These are phyloP conservation scores for Eulemur albifrons DNA, from an alignment of 2,797 vertebrate genomes.

Conservation along the genomic window DNA sequence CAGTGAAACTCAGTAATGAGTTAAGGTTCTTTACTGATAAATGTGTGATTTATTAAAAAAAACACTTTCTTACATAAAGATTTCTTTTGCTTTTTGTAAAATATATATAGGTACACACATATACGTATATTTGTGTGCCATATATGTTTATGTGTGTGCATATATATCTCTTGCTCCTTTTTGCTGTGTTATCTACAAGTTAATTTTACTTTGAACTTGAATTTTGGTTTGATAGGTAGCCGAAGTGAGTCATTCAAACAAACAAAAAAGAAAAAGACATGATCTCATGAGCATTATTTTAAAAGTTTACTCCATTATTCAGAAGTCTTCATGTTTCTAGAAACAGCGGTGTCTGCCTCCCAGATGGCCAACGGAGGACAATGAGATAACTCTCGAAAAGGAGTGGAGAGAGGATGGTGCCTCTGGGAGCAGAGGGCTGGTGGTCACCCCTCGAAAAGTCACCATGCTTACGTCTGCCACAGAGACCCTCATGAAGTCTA, in stretches of 20 bases:
- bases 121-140: not conserved
- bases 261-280: slow-evolving; percentile 37
- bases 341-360: slow-evolving; percentile 32
- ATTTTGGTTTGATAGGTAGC: slow-evolving; percentile 24
- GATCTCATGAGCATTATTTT: slow-evolving; percentile 58
- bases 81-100: not conserved
- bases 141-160: not conserved
- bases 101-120: too few relatives aligned
- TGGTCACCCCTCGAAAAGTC: not conserved
- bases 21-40: not conserved
- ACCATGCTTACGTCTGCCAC: not conserved
- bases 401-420: not conserved
- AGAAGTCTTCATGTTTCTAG: slow-evolving; percentile 53
- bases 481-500: not conserved
- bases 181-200: not conserved
- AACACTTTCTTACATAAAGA: not conserved
- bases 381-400: not conserved
- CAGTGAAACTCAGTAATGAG: not conserved
- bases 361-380: not conserved
- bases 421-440: not conserved
- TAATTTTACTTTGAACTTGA: slow-evolving; percentile 51
- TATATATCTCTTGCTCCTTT: not conserved
- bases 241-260: slow-evolving; percentile 34
- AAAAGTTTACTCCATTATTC: slow-evolving; percentile 59
- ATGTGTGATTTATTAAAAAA: not conserved